Evolutionary conservation across 2,797 vertebrate genomes (phyloP).

Genomic region (Molossus molossus): DNA sequence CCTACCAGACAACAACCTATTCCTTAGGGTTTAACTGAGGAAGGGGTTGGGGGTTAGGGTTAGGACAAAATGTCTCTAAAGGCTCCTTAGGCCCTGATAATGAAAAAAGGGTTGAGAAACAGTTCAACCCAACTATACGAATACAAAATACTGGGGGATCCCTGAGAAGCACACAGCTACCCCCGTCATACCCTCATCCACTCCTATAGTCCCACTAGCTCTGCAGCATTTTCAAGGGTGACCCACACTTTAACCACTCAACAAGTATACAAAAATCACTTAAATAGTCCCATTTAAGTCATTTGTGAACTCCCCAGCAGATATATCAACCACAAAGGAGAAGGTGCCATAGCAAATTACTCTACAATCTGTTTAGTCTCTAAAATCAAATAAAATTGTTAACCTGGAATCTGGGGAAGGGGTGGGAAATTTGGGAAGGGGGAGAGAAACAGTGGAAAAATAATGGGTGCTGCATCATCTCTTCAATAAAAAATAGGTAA

Average conservation of each 20-base stretch:
- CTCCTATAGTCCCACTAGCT: not conserved
- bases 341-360: not conserved
- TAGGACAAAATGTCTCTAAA: not conserved
- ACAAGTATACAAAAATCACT: slow-evolving; percentile 8
- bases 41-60: accelerated
- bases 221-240: not conserved
- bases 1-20: not conserved
- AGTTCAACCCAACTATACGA: not conserved
- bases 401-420: not conserved
- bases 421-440: not conserved
- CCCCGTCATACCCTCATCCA: not conserved
- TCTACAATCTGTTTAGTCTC: not conserved
- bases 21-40: not conserved
- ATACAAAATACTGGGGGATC: not conserved
- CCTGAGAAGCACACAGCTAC: not conserved
- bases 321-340: not conserved
- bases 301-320: not conserved
- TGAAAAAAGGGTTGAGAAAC: not conserved
- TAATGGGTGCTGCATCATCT: not conserved
- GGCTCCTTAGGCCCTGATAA: not conserved
- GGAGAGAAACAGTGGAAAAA: not conserved
- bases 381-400: slow-evolving; percentile 25
- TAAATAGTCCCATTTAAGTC: not conserved
- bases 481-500: not conserved
- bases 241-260: not conserved